These are phyloP conservation scores for Pelochelys cantorii DNA, from an alignment of 2,797 vertebrate genomes.

Conservation along the genomic window DNA sequence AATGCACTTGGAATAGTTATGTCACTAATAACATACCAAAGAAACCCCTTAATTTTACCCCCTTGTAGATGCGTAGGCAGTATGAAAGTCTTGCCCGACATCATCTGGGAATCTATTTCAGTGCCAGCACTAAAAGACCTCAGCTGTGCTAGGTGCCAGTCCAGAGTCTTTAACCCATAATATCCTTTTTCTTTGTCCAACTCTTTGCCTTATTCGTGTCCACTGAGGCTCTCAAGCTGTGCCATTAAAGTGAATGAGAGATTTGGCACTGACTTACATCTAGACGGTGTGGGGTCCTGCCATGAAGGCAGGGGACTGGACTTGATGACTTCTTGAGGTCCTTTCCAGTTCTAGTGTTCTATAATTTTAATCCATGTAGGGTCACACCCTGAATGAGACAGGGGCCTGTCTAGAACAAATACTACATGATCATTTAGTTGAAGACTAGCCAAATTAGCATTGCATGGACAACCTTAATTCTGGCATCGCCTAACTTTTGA, in stretches of 20 bases:
- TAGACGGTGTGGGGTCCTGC: too few species aligned
- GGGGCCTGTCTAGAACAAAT: neutral
- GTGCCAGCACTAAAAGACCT: conserved; percentile 22
- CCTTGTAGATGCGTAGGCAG: conserved; percentile 32
- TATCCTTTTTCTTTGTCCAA: conserved; percentile 46
- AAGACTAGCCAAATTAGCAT: neutral
- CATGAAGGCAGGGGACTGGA: too few species aligned
- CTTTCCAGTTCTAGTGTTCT: too few species aligned
- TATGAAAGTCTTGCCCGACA: conserved; percentile 14
- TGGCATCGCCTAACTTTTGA: neutral
- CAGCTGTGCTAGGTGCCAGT: conserved; percentile 37
- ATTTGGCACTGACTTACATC: neutral
- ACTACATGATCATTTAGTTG: neutral
- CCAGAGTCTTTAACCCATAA: conserved; percentile 16
- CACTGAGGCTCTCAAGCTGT: neutral
- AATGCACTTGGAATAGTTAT: conserved; percentile 48
- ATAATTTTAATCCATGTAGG: neutral
- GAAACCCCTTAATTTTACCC: conserved; percentile 55
- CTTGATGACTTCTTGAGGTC: too few species aligned
- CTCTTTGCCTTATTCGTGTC: conserved; percentile 31
- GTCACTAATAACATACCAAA: conserved; percentile 43
- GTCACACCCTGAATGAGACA: neutral
- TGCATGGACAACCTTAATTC: neutral
- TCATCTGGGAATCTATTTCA: neutral
- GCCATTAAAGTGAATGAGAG: neutral